These are phyloP conservation scores for Eira barbara DNA, from an alignment of 2,113 vertebrate species.

Conservation along the genomic window DNA sequence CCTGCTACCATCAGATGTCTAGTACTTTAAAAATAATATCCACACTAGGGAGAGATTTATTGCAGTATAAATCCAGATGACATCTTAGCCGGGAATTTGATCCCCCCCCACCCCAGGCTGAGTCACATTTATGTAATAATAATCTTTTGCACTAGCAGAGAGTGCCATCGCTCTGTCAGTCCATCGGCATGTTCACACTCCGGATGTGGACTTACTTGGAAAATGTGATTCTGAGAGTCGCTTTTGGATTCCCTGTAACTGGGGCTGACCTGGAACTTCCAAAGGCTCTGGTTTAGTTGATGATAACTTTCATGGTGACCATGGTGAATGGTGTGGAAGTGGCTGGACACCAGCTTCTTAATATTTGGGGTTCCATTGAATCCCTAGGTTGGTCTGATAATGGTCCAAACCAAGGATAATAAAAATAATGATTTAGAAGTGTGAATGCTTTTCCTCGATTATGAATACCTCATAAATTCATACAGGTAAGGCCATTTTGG, in stretches of 20 bases:
- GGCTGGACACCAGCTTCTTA: background rate
- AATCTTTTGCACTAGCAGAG: background rate
- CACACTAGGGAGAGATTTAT: conserved; percentile 20
- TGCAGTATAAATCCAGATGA: background rate
- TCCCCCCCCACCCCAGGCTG: background rate
- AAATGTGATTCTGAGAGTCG: background rate
- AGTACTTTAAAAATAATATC: background rate
- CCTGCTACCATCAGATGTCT: background rate
- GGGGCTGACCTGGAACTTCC: background rate
- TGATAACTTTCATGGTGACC: background rate
- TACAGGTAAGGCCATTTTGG: background rate
- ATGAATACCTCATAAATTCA: background rate
- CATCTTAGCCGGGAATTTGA: conserved; percentile 1
- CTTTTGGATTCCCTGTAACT: background rate
- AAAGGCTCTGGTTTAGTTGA: background rate
- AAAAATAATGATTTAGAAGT: conserved; percentile 6
- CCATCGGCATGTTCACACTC: background rate
- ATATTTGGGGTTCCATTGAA: background rate
- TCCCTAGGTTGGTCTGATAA: background rate
- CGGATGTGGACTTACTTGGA: background rate
- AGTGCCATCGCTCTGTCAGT: background rate
- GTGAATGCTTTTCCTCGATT: background rate
- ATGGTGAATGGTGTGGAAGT: background rate
- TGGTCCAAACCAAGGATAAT: background rate
- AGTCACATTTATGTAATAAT: background rate